Percentiles rank a stretch among this genome's conserved stretches.
Evolutionary conservation across 2,888 invertebrate species (phyloP).

Genomic region (Tribolium freemani): DNA sequence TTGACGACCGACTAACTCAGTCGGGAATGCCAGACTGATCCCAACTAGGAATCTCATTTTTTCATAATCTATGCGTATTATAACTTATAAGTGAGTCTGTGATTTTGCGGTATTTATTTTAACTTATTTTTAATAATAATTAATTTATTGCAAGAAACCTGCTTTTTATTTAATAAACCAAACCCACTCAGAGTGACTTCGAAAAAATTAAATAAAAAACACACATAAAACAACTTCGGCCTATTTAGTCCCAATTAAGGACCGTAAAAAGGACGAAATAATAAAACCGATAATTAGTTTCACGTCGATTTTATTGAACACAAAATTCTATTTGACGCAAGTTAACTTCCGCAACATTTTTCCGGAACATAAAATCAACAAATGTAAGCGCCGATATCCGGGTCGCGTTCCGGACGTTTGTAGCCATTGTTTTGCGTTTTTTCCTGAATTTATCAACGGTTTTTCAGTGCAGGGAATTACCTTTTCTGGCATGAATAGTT

Average conservation of each 20-base stretch:
- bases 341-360: constrained; percentile 33
- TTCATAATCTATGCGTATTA: not conserved
- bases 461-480: constrained; percentile 27
- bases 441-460: constrained; percentile 21
- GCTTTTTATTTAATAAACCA: too few relatives aligned
- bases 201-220: too few relatives aligned
- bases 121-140: not conserved
- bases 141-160: not conserved
- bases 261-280: not conserved
- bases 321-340: constrained; percentile 1
- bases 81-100: too few relatives aligned
- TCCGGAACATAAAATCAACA: constrained; percentile 37
- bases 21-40: too few relatives aligned
- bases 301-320: not conserved
- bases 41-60: not conserved
- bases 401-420: constrained; percentile 41
- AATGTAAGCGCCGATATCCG: constrained; percentile 41
- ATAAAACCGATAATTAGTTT: constrained; percentile 11
- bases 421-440: constrained; percentile 25
- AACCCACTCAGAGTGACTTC: too few relatives aligned
- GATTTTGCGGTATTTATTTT: too few relatives aligned
- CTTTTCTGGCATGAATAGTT: not conserved
- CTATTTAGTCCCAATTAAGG: not conserved
- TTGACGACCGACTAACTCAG: not conserved
- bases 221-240: too few relatives aligned